Evolutionary conservation across 1,140 invertebrate species (phyloP).

Genomic region (Hyphantria cunea): DNA sequence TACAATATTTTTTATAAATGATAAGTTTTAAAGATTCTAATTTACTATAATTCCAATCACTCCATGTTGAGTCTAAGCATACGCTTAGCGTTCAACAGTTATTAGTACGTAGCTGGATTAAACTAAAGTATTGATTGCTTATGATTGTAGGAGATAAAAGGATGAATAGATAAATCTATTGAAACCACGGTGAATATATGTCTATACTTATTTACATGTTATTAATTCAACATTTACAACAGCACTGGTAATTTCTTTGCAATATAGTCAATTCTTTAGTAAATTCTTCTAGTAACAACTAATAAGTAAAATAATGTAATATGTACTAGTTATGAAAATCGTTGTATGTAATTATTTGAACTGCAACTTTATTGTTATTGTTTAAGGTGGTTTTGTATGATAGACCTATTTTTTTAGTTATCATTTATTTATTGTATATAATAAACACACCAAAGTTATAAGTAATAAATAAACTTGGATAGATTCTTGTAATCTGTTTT

Average conservation of each 20-base stretch:
- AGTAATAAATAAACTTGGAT: slow-evolving; percentile 72
- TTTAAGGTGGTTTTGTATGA: slow-evolving; percentile 48
- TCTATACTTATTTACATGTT: slow-evolving; percentile 18
- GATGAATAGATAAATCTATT: slow-evolving; percentile 13
- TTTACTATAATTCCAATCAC: slow-evolving; percentile 34
- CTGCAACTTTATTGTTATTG: slow-evolving; percentile 39
- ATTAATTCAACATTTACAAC: slow-evolving; percentile 21
- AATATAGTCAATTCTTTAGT: slow-evolving; percentile 45
- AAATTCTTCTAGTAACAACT: slow-evolving; percentile 36
- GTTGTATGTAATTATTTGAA: slow-evolving; percentile 43
- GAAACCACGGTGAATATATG: slow-evolving; percentile 16
- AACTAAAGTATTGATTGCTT: slow-evolving; percentile 22
- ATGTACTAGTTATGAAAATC: slow-evolving; percentile 33
- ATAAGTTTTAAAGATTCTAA: slow-evolving; percentile 37
- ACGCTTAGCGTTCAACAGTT: slow-evolving; percentile 24
- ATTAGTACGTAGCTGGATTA: slow-evolving; percentile 18
- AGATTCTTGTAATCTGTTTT: slow-evolving; percentile 68
- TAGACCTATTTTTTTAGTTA: slow-evolving; percentile 60
- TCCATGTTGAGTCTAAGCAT: slow-evolving; percentile 52
- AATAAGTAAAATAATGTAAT: slow-evolving; percentile 12
- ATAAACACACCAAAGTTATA: slow-evolving; percentile 80
- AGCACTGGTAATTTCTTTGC: slow-evolving; percentile 30
- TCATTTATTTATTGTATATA: slow-evolving; percentile 78
- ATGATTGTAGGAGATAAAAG: slow-evolving; percentile 20
- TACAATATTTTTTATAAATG: slow-evolving; percentile 40